These are phyloP conservation scores for Athalia circularis DNA, from an alignment of 2,888 invertebrate species.

Conservation along the genomic window DNA sequence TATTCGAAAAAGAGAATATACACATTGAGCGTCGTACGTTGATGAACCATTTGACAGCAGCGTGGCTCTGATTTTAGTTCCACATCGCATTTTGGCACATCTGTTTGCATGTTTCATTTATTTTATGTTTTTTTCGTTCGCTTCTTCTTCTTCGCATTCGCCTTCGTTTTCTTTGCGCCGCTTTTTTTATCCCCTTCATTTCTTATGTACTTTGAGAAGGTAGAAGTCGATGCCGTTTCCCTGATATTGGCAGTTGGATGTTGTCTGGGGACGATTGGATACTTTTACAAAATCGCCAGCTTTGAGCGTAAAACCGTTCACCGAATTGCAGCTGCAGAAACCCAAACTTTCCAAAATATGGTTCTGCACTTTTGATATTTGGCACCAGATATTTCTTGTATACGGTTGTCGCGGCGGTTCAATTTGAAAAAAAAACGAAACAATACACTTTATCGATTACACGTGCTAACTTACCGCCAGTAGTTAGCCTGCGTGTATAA, in stretches of 20 bases:
- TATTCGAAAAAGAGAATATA: neutral
- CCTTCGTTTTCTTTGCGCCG: constrained; percentile 26
- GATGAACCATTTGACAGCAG: constrained; percentile 40
- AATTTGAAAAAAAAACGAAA: constrained; percentile 49
- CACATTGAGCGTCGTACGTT: constrained; percentile 16
- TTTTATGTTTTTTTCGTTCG: constrained; percentile 16
- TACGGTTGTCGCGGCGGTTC: neutral
- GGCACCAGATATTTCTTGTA: constrained; percentile 63
- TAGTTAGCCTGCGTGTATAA: neutral
- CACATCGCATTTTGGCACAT: constrained; percentile 50
- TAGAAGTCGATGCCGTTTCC: constrained; percentile 36
- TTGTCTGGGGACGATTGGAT: constrained; percentile 23
- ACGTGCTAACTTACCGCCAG: constrained; percentile 10
- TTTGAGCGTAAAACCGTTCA: constrained; percentile 65
- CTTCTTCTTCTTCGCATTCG: constrained; percentile 25
- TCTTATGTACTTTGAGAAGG: constrained; percentile 5
- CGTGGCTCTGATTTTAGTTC: constrained; percentile 45
- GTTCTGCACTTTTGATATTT: constrained; percentile 69
- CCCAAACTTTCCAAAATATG: constrained; percentile 73
- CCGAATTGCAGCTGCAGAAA: constrained; percentile 71
- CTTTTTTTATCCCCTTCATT: constrained; percentile 38
- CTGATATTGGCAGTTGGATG: constrained; percentile 68
- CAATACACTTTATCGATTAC: neutral
- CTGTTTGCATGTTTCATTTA: constrained; percentile 43
- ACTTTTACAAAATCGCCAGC: constrained; percentile 73